Evolutionary conservation across 2,888 invertebrate genomes (phyloP).

Genomic region (Serrognathus titanus): DNA sequence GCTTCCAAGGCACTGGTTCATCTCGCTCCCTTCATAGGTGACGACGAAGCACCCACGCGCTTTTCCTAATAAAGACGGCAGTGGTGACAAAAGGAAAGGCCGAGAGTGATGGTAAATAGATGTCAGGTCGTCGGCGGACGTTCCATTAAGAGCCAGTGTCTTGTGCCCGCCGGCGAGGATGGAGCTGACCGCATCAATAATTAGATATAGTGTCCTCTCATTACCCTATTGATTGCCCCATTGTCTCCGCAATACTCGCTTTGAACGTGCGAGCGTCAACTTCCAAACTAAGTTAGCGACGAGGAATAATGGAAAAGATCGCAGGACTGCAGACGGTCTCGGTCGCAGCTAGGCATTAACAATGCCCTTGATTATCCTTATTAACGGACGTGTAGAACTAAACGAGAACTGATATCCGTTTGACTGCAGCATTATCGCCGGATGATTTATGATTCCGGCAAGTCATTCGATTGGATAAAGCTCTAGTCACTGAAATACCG

Average conservation of each 20-base stretch:
- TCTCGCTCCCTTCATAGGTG: constrained; percentile 1
- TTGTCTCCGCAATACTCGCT: constrained; percentile 41
- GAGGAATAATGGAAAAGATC: constrained; percentile 43
- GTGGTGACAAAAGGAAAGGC: constrained; percentile 3
- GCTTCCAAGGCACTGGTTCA: constrained; percentile 2
- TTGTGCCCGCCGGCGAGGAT: constrained; percentile 36
- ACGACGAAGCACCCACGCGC: background rate
- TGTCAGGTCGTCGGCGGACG: background rate
- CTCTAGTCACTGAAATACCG: constrained; percentile 21
- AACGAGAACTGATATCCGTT: constrained; percentile 7
- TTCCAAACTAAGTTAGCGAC: constrained; percentile 45
- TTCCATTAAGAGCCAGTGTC: constrained; percentile 30
- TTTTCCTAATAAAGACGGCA: background rate
- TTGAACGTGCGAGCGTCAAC: constrained; percentile 42
- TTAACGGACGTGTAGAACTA: constrained; percentile 8
- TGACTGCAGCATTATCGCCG: constrained; percentile 28
- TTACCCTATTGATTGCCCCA: constrained; percentile 53
- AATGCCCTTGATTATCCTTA: constrained; percentile 26
- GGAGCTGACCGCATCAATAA: constrained; percentile 47
- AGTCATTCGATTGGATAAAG: constrained; percentile 30
- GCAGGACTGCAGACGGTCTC: constrained; percentile 23
- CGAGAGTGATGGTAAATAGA: constrained; percentile 17
- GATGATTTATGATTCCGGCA: constrained; percentile 34
- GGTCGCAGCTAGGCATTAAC: constrained; percentile 13
- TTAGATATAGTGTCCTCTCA: constrained; percentile 52